Evolutionary conservation across 1,140 invertebrate species (phyloP).

Genomic region (Portunus trituberculatus): DNA sequence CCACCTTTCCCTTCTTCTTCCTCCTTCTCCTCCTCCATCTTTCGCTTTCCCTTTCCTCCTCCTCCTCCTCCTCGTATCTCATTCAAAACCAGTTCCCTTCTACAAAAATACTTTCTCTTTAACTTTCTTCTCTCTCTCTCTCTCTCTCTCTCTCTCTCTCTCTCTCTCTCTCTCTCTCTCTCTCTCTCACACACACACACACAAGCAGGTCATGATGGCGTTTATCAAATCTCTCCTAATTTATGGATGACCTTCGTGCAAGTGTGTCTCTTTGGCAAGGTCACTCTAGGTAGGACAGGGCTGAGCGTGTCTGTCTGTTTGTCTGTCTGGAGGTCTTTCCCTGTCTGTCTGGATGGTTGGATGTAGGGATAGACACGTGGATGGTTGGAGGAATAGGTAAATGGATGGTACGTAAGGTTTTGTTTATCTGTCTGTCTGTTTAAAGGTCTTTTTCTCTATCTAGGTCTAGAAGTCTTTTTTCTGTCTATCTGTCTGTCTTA

Average conservation of each 20-base stretch:
- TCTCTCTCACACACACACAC: background rate
- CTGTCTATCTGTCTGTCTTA: too few relatives aligned
- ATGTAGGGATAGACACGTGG: background rate
- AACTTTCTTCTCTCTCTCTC: background rate
- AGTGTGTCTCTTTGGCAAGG: background rate
- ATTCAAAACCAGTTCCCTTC: background rate
- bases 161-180: background rate
- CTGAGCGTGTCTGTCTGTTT: background rate
- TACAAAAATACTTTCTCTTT: background rate
- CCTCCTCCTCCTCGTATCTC: background rate
- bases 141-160: background rate
- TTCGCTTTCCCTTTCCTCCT: background rate
- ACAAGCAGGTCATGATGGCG: background rate
- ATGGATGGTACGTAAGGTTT: background rate
- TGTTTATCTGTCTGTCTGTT: constrained; percentile 1
- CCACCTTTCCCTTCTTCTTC: too few relatives aligned
- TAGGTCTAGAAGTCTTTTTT: too few relatives aligned
- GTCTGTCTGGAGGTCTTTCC: background rate
- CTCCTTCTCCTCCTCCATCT: too few relatives aligned
- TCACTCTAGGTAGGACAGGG: background rate
- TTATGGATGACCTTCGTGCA: background rate
- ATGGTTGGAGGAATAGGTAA: background rate
- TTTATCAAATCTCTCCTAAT: background rate
- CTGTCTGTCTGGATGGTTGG: background rate
- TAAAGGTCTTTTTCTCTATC: too few relatives aligned